Percentiles rank a stretch among this genome's conserved stretches.
Evolutionary conservation across 2,888 invertebrate genomes (phyloP).

Genomic region (Calameuta idolon): DNA sequence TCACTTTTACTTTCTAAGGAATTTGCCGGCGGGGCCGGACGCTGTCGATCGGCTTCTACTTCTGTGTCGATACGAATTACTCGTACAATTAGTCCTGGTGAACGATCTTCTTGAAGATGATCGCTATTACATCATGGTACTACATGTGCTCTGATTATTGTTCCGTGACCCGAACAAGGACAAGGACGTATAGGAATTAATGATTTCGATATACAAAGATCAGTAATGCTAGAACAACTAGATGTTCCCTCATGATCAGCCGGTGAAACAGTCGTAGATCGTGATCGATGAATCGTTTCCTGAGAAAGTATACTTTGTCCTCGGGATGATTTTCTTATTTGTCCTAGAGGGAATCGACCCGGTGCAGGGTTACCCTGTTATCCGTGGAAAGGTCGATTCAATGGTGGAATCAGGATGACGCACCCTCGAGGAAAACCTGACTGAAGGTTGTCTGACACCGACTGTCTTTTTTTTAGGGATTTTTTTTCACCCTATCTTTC

Average conservation of each 20-base stretch:
- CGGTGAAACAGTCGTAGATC: neutral
- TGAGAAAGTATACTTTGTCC: neutral
- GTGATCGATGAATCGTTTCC: neutral
- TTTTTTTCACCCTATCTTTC: neutral
- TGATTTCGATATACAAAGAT: neutral
- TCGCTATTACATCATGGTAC: neutral
- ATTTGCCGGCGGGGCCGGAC: slow-evolving; percentile 42
- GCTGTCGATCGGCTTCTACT: neutral
- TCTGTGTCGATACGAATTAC: neutral
- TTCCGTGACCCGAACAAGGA: neutral
- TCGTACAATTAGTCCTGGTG: neutral
- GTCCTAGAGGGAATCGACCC: neutral
- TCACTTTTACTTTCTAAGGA: slow-evolving; percentile 63
- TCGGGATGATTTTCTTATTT: neutral
- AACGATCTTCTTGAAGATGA: neutral
- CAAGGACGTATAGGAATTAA: neutral
- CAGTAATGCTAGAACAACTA: neutral
- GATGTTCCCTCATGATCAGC: neutral
- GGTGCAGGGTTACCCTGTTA: neutral
- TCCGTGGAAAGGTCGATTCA: neutral
- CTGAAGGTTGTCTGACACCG: slow-evolving; percentile 42
- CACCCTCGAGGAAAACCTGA: neutral
- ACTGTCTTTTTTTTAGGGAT: slow-evolving; percentile 35
- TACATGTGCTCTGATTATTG: neutral
- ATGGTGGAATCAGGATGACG: neutral